These are phyloP conservation scores for Entelurus aequoreus DNA, from an alignment of 2,113 vertebrate species.

Conservation along the genomic window DNA sequence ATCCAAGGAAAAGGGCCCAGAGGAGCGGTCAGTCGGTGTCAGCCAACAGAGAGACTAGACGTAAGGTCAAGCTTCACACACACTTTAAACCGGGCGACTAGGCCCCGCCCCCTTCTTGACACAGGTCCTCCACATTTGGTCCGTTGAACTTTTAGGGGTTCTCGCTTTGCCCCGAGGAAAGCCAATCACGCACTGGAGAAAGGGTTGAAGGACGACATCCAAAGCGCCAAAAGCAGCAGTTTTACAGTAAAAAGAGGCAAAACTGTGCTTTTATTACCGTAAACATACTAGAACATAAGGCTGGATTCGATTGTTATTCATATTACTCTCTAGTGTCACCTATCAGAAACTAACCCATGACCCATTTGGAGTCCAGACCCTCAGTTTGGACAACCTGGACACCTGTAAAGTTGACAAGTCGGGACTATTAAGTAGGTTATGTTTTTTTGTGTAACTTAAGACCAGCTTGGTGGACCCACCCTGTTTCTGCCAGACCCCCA, in stretches of 20 bases:
- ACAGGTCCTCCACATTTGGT: slow-evolving; percentile 75
- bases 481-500: neutral
- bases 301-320: too few species aligned
- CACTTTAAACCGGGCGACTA: slow-evolving; percentile 70
- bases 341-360: too few species aligned
- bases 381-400: too few species aligned
- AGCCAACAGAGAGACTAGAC: slow-evolving; percentile 77
- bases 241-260: too few species aligned
- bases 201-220: too few species aligned
- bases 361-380: too few species aligned
- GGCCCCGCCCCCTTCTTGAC: slow-evolving; percentile 65
- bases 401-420: neutral
- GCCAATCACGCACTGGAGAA: slow-evolving; percentile 51
- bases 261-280: too few species aligned
- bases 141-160: slow-evolving; percentile 77
- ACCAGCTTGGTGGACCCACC: slow-evolving; percentile 14
- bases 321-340: too few species aligned
- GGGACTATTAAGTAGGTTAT: slow-evolving; percentile 19
- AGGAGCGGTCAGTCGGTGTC: slow-evolving; percentile 75
- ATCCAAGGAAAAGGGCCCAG: slow-evolving; percentile 66
- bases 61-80: slow-evolving; percentile 66
- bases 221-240: too few species aligned
- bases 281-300: too few species aligned
- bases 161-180: slow-evolving; percentile 37
- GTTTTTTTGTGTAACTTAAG: slow-evolving; percentile 27